Evolutionary conservation across 1,140 invertebrate species (phyloP).

Genomic region (Ceratosolen solmsi): DNA sequence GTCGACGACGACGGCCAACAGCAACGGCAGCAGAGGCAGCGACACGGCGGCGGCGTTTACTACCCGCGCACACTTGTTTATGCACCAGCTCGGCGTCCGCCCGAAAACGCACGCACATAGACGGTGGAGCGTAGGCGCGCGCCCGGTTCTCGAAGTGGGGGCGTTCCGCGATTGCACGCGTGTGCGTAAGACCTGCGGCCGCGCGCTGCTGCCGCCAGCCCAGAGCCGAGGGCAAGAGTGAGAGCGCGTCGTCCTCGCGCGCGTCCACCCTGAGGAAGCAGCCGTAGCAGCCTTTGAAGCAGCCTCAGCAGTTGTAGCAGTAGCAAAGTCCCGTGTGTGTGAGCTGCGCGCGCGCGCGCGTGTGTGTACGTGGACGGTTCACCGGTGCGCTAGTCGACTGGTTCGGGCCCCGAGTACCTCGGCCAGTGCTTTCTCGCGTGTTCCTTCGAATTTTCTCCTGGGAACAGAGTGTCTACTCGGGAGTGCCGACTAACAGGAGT

Average conservation of each 20-base stretch:
- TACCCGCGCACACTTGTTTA: background rate
- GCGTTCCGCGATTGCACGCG: background rate
- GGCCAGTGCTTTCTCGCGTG: background rate
- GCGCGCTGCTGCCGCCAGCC: background rate
- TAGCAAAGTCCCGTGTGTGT: background rate
- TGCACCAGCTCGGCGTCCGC: background rate
- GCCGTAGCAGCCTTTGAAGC: background rate
- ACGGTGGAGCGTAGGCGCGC: slow-evolving; percentile 63
- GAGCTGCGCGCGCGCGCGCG: background rate
- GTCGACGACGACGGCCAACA: background rate
- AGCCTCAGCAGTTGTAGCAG: background rate
- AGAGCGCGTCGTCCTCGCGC: too few species aligned
- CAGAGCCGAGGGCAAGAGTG: background rate
- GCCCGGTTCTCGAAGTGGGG: slow-evolving; percentile 49
- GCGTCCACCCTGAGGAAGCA: background rate
- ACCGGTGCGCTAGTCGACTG: background rate
- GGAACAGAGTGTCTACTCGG: too few species aligned
- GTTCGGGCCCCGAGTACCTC: background rate
- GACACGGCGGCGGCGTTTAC: background rate
- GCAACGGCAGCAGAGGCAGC: background rate
- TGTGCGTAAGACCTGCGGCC: background rate
- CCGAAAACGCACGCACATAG: background rate
- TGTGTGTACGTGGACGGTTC: slow-evolving; percentile 17
- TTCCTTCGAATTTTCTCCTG: background rate
- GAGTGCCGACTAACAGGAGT: too few species aligned